Conservation (phyloP, 2,888 invertebrate genomes). For the Athalia circularis region DNA sequence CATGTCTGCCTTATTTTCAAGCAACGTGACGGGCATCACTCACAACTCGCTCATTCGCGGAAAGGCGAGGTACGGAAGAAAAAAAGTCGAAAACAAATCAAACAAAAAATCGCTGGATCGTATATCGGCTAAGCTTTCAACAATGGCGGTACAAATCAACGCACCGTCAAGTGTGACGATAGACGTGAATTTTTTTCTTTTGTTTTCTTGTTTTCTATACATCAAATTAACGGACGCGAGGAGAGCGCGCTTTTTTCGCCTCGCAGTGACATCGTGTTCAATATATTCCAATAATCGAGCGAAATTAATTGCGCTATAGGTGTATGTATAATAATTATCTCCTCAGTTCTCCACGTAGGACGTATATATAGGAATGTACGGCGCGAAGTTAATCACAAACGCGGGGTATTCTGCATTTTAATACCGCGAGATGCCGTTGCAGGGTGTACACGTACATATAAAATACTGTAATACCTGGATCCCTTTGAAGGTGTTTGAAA, state of each 20-base stretch:
- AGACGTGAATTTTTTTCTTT: conserved; percentile 18
- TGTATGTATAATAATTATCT: neutral
- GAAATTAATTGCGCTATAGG: conserved; percentile 15
- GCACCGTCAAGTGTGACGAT: neutral
- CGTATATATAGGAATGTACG: too few species aligned
- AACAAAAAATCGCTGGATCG: too few species aligned
- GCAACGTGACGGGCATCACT: conserved; percentile 23
- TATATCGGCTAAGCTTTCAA: conserved; percentile 5
- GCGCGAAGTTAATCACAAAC: neutral
- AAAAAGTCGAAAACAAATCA: too few species aligned
- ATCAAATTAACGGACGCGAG: conserved; percentile 23
- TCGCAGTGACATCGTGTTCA: conserved; percentile 25
- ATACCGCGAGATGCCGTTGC: too few species aligned
- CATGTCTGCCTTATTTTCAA: conserved; percentile 4
- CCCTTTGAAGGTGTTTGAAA: too few species aligned
- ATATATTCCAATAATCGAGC: conserved; percentile 19
- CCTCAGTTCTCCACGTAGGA: too few species aligned
- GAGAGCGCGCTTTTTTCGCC: too few species aligned
- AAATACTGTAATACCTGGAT: too few species aligned
- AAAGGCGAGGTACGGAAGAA: too few species aligned
- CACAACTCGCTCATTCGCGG: neutral
- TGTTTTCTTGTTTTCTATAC: neutral
- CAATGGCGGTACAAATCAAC: neutral
- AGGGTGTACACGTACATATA: too few species aligned
- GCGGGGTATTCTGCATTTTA: neutral